phyloP scores from a whole-genome alignment of 1,140 invertebrate genomes.

The Andrena cerasifolii region DNA sequence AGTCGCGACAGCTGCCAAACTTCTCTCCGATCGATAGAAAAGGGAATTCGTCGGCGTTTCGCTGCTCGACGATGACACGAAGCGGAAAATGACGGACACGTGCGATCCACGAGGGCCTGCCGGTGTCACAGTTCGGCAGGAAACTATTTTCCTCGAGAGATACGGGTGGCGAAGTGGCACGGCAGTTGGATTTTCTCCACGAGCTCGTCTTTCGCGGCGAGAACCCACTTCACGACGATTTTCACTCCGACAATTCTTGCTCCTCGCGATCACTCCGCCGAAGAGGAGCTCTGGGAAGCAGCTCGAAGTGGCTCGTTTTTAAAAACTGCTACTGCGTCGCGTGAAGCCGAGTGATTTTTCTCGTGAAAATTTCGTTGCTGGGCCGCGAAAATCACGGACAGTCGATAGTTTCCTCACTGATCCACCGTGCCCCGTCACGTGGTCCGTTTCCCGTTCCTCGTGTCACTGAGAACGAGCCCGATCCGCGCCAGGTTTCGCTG shows the following conservation, averaged over 20 bases:
- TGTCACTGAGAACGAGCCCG: slow-evolving; percentile 20
- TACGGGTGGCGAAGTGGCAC: neutral
- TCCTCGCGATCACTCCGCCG: neutral
- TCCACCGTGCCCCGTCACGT: slow-evolving; percentile 45
- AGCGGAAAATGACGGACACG: neutral
- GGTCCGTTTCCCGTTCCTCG: slow-evolving; percentile 6
- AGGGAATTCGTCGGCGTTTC: neutral
- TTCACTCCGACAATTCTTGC: slow-evolving; percentile 33
- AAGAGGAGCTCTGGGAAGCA: slow-evolving; percentile 8
- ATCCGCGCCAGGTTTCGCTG: slow-evolving; percentile 7
- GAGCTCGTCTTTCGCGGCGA: slow-evolving; percentile 35
- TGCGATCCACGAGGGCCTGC: neutral
- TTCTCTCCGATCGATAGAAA: neutral
- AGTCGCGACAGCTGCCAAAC: neutral
- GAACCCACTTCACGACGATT: slow-evolving; percentile 48
- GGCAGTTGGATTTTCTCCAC: slow-evolving; percentile 68
- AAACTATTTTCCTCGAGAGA: slow-evolving; percentile 43
- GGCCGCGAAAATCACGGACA: neutral
- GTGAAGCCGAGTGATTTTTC: no score
- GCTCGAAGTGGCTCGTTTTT: no score
- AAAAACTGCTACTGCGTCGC: no score
- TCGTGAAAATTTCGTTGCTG: neutral
- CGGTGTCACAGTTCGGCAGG: neutral
- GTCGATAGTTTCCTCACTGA: slow-evolving; percentile 40
- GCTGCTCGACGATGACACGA: neutral